These are phyloP conservation scores for Phocides pigmalion DNA, from an alignment of 1,140 invertebrate genomes.

Conservation along the genomic window DNA sequence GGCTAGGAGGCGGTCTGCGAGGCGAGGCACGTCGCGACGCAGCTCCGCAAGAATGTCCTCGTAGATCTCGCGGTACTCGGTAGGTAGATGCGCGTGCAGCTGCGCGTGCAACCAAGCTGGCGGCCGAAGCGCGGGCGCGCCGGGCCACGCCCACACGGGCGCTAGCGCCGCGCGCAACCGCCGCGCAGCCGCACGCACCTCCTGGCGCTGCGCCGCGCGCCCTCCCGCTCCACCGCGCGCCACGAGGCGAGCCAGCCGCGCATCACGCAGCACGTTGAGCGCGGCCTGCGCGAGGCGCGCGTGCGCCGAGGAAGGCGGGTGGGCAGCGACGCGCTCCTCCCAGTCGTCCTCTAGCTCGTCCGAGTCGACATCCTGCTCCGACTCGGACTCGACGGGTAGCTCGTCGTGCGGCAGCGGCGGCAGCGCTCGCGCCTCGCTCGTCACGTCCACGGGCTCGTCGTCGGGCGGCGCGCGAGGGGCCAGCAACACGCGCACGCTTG, in stretches of 20 bases:
- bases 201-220: conserved; percentile 13
- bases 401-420: conserved; percentile 23
- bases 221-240: not conserved
- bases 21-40: conserved; percentile 46
- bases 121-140: conserved; percentile 38
- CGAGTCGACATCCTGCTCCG: no score
- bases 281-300: conserved; percentile 26
- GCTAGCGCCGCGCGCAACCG: conserved; percentile 17
- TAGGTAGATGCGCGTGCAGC: conserved; percentile 41
- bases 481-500: conserved; percentile 43
- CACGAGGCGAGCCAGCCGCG: not conserved
- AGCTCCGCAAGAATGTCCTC: conserved; percentile 42
- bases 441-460: conserved; percentile 27
- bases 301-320: conserved; percentile 38
- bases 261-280: conserved; percentile 13
- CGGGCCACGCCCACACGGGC: conserved; percentile 32
- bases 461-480: conserved; percentile 33
- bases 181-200: conserved; percentile 2
- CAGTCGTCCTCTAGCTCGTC: conserved; percentile 34
- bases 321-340: conserved; percentile 41
- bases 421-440: conserved; percentile 19
- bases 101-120: conserved; percentile 47
- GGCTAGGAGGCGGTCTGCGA: conserved; percentile 46
- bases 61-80: conserved; percentile 36
- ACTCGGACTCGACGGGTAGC: not conserved